Percentiles rank a stretch among this genome's conserved stretches.
Conservation (phyloP, 2,797 vertebrate genomes). For the Pagetopsis macropterus region DNA sequence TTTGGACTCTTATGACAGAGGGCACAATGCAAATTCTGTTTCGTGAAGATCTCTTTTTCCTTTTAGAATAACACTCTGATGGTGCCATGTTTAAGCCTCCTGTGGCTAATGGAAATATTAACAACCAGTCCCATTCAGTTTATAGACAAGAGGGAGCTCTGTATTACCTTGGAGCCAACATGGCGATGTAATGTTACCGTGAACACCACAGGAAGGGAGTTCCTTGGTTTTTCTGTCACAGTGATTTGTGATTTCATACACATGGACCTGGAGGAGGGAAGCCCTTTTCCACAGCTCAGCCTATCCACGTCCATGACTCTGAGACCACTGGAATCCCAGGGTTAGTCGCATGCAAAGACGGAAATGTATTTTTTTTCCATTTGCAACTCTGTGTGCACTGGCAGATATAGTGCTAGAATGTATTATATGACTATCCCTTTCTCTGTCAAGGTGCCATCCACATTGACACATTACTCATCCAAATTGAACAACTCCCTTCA, state of each 20-base stretch:
- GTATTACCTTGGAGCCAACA: conserved; percentile 6
- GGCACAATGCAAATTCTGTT: conserved; percentile 32
- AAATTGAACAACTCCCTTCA: conserved; percentile 7
- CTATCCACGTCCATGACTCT: conserved; percentile 38
- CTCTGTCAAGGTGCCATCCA: neutral
- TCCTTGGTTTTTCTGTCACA: conserved; percentile 53
- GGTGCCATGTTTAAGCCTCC: neutral
- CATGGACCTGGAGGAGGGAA: conserved; percentile 46
- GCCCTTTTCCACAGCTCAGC: conserved; percentile 57
- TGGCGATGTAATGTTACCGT: conserved; percentile 18
- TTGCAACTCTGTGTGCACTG: conserved; percentile 21
- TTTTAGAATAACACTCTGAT: neutral
- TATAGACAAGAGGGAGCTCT: conserved; percentile 39
- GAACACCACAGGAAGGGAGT: conserved; percentile 55
- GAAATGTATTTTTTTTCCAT: conserved; percentile 65
- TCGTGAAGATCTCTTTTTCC: conserved; percentile 13
- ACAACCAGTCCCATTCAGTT: conserved; percentile 23
- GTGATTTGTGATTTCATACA: conserved; percentile 62
- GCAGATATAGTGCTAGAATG: conserved; percentile 28
- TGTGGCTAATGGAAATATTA: conserved; percentile 37
- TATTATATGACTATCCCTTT: conserved; percentile 35
- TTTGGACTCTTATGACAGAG: conserved; percentile 19
- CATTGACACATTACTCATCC: conserved; percentile 6
- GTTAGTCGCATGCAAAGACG: conserved; percentile 26
- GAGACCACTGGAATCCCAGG: conserved; percentile 55